Base-by-base conservation (phyloP, 2,888 invertebrate species). In the Lypha dubia region DNA sequence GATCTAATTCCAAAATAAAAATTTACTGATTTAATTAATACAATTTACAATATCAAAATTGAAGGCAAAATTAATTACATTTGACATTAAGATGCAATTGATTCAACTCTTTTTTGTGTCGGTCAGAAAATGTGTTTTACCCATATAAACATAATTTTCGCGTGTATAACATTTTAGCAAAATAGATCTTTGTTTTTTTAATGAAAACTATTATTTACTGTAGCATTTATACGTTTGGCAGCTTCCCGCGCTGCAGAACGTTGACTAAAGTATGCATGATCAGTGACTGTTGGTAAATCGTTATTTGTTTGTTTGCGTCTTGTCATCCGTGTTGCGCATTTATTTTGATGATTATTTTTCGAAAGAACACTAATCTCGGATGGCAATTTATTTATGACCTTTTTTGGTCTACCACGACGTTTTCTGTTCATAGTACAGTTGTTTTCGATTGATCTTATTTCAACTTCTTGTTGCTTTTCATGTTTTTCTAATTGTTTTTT, bases 341-440 rank as follows among this genome's bases (percentile, higher is more conserved):
- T 24, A 38, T 13, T 60, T 44, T 24, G 35, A n/a, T 15, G 9
- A 38, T 46, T 70, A 53, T 11, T 13, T 9, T 22, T 53, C 6
- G 44, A 0, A 41, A 17, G 5, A 46, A 6, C 15, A 38, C 38
- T 60, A 38, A 53, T 53, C 4, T 51, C 28, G 6, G 35, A 13
- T 41, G 6, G 7, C 3, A 41, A 28, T 49, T 41, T 41, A 22
- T 17, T 44, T 6, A 44, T 32, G 35, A 32, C 8, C 15, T 53
- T 81, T 63, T 63, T 81, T 9, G 75, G 81, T 32, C 75, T 81
- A 15, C 81, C 70, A n/a, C 80, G 74, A 4, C 60, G 60, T 68
- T 44, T 62, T 4, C 28, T 44, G 1, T 17, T n/a, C 8, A 17
- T 35, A 1, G 41, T 24, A 13, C 0, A 22, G 9, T 24, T 22